Evolutionary conservation across 1,140 invertebrate genomes (phyloP).

Genomic region (Psix sp.): DNA sequence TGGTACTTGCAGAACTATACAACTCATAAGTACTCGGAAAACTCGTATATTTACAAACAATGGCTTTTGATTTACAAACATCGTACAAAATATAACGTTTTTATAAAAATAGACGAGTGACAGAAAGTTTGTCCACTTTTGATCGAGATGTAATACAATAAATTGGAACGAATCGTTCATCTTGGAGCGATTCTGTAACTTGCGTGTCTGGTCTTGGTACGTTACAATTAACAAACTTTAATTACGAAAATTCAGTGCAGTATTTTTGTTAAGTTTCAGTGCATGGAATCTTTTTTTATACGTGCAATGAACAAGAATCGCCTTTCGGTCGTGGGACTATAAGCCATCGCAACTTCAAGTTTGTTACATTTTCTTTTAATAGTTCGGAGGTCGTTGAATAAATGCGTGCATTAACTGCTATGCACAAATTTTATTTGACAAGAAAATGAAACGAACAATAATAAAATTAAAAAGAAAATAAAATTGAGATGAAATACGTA

Average conservation of each 20-base stretch:
- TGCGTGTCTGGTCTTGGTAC: slow-evolving; percentile 5
- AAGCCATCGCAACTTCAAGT: slow-evolving; percentile 19
- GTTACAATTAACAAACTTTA: slow-evolving; percentile 18
- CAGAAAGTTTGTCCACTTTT: slow-evolving; percentile 10
- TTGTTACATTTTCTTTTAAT: too few species aligned
- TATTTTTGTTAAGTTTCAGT: slow-evolving; percentile 56
- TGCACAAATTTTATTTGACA: too few species aligned
- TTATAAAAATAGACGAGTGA: slow-evolving; percentile 49
- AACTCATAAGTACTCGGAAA: slow-evolving; percentile 50
- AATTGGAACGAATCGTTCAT: slow-evolving; percentile 47
- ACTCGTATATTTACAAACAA: slow-evolving; percentile 49
- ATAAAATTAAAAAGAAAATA: too few species aligned
- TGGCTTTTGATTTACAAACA: slow-evolving; percentile 47
- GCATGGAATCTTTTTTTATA: slow-evolving; percentile 58
- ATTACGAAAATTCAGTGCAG: slow-evolving; percentile 35
- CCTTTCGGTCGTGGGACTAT: slow-evolving; percentile 50
- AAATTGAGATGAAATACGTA: too few species aligned
- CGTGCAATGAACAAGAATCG: slow-evolving; percentile 58
- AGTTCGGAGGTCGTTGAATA: too few species aligned
- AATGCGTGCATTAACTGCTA: too few species aligned
- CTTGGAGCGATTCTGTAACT: slow-evolving; percentile 7
- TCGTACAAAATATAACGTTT: slow-evolving; percentile 44
- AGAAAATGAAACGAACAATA: too few species aligned
- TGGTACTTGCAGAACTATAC: slow-evolving; percentile 41
- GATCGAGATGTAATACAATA: slow-evolving; percentile 13